Evolutionary conservation across 2,888 invertebrate species (phyloP), one percentile per base, ranked within the genome.

Genomic region (Chironomus tentans): DNA sequence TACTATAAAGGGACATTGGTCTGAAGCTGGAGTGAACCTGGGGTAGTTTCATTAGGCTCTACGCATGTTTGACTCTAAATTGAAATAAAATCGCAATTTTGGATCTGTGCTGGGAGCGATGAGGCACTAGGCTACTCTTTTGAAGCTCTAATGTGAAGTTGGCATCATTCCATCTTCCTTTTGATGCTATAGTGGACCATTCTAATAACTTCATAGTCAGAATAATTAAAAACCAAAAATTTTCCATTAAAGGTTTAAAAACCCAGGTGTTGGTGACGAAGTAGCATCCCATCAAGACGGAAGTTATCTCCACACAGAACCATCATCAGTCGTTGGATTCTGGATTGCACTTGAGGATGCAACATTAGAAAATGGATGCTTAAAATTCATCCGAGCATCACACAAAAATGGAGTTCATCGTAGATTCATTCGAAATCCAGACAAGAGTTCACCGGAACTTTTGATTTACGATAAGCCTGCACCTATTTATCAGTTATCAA

Each of bases 321-420:
- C 97, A 1, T 87, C 88, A 62, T 89, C 90, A 10, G 86, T 94
- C 0, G 83, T 94, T 2, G 98, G 98, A 0, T 92, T 97, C 81
- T 99, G 99, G 99, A 91, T 99, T 78, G 96, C 99, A 0, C 84
- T 99, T 4, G 97, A 98, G 80, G 96, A 98, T 81, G 94, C 97
- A 0, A 95, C 93, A 0, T 78, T 90, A 15, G 92, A 97, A 81
- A 99, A 99, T 82, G 98, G 99, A 4, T 99, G 98, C 81, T 86
- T 99, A 4, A 95, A 94, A 89, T 92, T 97, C 81, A 90, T 93
- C 2, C 92, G 92, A 21, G 95, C 95, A 0, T 98, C 98, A 0
- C 98, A 99, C 83, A 92, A 91, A 81, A 90, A 91, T 69, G 92
- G 91, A 0, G 89, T 93, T 0, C 92, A 93, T 80, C 85, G 92